Percentiles rank a stretch among this genome's conserved stretches.
These are phyloP conservation scores for Trypoxylus dichotomus DNA, from an alignment of 1,140 invertebrate species.

Conservation along the genomic window DNA sequence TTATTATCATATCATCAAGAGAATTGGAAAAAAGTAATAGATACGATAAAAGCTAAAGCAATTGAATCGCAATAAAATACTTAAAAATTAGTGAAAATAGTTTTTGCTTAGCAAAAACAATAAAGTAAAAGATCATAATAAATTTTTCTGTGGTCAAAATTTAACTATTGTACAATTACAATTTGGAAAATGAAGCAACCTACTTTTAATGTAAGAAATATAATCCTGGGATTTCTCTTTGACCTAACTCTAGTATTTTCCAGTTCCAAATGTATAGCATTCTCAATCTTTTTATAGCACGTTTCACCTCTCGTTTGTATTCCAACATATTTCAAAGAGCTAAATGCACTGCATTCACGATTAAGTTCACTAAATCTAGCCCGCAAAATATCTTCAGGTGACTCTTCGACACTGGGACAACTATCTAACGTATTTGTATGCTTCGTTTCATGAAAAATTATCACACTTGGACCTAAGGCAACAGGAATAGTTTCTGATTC, in stretches of 20 bases:
- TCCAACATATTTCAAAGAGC: slow-evolving; percentile 73
- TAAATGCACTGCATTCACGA: slow-evolving; percentile 71
- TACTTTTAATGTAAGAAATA: slow-evolving; percentile 70
- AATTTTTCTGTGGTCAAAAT: too few relatives aligned
- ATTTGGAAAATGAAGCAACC: slow-evolving; percentile 4
- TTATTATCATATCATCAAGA: too few relatives aligned
- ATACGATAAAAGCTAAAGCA: too few relatives aligned
- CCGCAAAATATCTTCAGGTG: slow-evolving; percentile 68
- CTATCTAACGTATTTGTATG: slow-evolving; percentile 66
- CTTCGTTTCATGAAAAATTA: slow-evolving; percentile 67
- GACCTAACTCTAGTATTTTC: slow-evolving; percentile 71
- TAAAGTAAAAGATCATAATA: too few relatives aligned
- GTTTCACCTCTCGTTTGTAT: slow-evolving; percentile 63
- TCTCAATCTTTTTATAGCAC: slow-evolving; percentile 59
- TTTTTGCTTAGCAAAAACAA: neutral
- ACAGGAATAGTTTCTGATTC: slow-evolving; percentile 58
- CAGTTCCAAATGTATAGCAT: slow-evolving; percentile 61
- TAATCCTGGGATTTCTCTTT: slow-evolving; percentile 64
- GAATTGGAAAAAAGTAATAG: too few relatives aligned
- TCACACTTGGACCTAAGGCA: slow-evolving; percentile 85
- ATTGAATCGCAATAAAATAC: too few relatives aligned
- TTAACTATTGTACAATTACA: too few relatives aligned
- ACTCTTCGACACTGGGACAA: slow-evolving; percentile 59
- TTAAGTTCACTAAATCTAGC: slow-evolving; percentile 65
- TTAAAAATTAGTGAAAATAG: neutral